Base-by-base conservation (phyloP, 2,888 invertebrate species). In the Hemithea aestivaria region DNA sequence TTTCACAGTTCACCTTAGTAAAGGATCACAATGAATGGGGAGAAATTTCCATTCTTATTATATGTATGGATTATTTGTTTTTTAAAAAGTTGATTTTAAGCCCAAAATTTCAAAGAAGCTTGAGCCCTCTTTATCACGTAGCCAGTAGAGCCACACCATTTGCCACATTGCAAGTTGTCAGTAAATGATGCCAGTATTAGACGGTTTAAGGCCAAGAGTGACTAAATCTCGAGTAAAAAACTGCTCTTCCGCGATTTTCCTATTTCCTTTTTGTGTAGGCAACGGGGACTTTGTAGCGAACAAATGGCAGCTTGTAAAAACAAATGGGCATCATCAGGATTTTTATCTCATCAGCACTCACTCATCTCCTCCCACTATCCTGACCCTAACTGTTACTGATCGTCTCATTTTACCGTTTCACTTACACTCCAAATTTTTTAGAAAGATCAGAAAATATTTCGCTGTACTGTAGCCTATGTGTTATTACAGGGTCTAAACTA, bases 251-350 rank as follows among this genome's bases (percentile, higher is more conserved):
- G 25, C 33, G 25, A 25, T 21, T 33, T 33, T 21, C 28, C 32
- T 27, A 34, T 23, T 32, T 38, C 22, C 28, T 38, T 33, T 38
- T 39, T 39, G 32, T 34, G 24, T 38, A 30, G 36, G 30, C 35
- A 38, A 45, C 41, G 35, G 33, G 26, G 31, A 38, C 33, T 40
- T 29, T 34, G 30, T 10, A 29, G 34, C 27, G 32, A 26, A 41
- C 24, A 40, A 33, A 40, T 40, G 43, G 39, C 40, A 46, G 46
- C 46, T 50, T 50, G 41, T 40, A 42, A 37, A 44, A 41, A 46
- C 44, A 46, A 46, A 50, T 50, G 41, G 42, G 33, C 27, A 26
- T 45, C 50, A 45, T 50, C 37, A 40, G 41, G 37, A 40, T 44
- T 35, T 46, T 46, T 45, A 46, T 44, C 41, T 40, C 37, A 32